A percentile compares a stretch with the other conserved stretches of the same genome.
These are phyloP conservation scores for Gonioctena quinquepunctata DNA, from an alignment of 1,140 invertebrate species.

Conservation along the genomic window DNA sequence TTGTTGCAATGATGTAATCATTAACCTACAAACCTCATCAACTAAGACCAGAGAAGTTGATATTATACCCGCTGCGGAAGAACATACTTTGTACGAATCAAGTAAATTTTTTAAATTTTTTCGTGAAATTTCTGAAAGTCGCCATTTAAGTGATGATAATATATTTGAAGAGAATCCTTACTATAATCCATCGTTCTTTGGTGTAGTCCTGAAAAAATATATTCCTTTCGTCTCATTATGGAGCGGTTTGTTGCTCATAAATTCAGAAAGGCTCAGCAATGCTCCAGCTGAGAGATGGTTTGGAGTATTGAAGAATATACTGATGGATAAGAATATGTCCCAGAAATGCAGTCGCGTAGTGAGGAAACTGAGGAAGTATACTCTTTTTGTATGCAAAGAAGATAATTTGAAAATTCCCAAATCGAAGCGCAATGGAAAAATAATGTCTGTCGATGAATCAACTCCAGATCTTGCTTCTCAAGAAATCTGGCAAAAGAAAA, in stretches of 20 bases:
- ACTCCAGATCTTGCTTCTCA: too few relatives aligned
- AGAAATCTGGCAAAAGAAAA: too few relatives aligned
- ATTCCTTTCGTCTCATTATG: neutral
- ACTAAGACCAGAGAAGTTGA: too few relatives aligned
- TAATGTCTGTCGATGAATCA: too few relatives aligned
- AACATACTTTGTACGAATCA: too few relatives aligned
- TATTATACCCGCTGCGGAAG: too few relatives aligned
- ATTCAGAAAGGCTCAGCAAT: neutral
- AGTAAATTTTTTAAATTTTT: too few relatives aligned
- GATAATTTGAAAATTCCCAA: neutral
- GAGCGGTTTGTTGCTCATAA: neutral
- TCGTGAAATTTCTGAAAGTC: too few relatives aligned
- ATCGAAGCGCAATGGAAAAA: too few relatives aligned
- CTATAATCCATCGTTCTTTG: neutral
- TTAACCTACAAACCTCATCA: too few relatives aligned
- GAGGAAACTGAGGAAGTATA: neutral
- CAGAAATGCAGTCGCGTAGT: neutral
- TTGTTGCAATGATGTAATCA: too few relatives aligned
- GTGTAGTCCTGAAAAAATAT: neutral
- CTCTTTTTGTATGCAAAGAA: neutral
- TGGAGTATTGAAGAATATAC: constrained; percentile 9
- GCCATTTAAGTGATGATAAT: too few relatives aligned
- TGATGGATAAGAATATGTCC: neutral
- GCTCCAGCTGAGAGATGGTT: neutral
- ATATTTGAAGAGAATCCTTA: neutral